A percentile compares a stretch with the other conserved stretches of the same genome.
These are phyloP conservation scores for Macroglossus sobrinus DNA, from an alignment of 2,113 vertebrate species.

Conservation along the genomic window DNA sequence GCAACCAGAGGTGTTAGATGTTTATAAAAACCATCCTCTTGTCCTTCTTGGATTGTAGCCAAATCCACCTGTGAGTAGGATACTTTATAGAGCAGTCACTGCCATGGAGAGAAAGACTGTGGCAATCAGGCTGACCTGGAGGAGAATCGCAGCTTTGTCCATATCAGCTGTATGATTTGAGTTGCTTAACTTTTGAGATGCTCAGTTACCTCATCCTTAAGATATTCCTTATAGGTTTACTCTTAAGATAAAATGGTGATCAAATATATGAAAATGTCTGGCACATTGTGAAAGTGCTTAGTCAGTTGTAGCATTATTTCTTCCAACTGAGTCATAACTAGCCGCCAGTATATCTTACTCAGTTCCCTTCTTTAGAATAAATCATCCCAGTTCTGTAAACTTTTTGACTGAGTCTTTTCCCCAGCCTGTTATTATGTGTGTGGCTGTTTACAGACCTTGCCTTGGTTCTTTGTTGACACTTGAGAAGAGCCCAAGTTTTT, in stretches of 20 bases:
- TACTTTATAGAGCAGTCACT: background rate
- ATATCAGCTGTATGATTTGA: background rate
- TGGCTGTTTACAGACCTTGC: background rate
- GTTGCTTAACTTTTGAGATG: background rate
- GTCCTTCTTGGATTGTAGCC: background rate
- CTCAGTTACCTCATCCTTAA: background rate
- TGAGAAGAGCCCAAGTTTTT: constrained; percentile 14
- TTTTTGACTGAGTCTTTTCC: background rate
- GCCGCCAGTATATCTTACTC: background rate
- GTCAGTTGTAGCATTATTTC: background rate
- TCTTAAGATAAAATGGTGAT: background rate
- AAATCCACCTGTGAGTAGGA: background rate
- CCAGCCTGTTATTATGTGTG: constrained; percentile 35
- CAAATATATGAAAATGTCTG: background rate
- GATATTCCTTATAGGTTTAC: background rate
- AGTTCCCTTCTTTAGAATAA: constrained; percentile 26
- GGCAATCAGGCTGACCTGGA: background rate
- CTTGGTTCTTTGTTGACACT: constrained; percentile 34
- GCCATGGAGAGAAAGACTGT: background rate
- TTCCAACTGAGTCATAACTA: background rate
- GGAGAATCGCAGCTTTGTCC: background rate
- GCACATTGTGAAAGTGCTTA: background rate
- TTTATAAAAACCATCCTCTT: background rate
- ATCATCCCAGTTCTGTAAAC: background rate
- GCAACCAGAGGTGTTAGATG: background rate